Evolutionary conservation across 1,140 invertebrate genomes (phyloP), one percentile per base, ranked within the genome.

Genomic region (Drosophila oshimai): DNA sequence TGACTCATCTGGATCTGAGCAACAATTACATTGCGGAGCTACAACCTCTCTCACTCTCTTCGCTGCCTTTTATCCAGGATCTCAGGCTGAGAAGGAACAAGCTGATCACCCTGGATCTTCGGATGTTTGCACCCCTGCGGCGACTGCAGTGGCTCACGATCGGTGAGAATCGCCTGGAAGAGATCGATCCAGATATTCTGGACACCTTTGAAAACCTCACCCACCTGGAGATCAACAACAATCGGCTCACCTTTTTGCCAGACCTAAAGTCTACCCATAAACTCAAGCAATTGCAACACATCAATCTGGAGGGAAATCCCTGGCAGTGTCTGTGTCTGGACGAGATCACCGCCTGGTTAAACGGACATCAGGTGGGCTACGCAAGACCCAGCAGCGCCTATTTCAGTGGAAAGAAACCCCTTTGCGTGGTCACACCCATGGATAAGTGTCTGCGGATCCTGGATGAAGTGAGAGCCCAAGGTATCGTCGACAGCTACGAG

Each of bases 321-420:
- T 90, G 90, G 90, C 88, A 91, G 36, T 90, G 90, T 22, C 36
- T 69, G 7, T 90, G 89, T 17, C 61, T 88, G 26, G 76, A 91
- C 33, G 81, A 86, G 42, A 57, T 90, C 6, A 61, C 87, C 1
- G 37, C 45, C 33, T 89, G 73, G 75, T 51, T 90, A 37, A 54
- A 87, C 18, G 12, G 1, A 1, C 69, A 46, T 1, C 47, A 74
- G 0, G 71, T 91, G 10, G 42, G 39, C 15, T 90, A 88, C 31
- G 55, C 78, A 0, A 57, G 78, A 0, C 12, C 64, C 9, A 53
- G 39, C 10, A 89, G 71, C 17, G 80, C 69, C 34, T 91, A 81
- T 26, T 90, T 64, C 28, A 75, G 55, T 9, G 90, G 90, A 7
- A 20, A 45, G 24, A 84, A 80, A 20, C 78, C 90, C 6, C 54